Conservation (phyloP, 2,797 vertebrate genomes). For the Bradypodion pumilum region DNA sequence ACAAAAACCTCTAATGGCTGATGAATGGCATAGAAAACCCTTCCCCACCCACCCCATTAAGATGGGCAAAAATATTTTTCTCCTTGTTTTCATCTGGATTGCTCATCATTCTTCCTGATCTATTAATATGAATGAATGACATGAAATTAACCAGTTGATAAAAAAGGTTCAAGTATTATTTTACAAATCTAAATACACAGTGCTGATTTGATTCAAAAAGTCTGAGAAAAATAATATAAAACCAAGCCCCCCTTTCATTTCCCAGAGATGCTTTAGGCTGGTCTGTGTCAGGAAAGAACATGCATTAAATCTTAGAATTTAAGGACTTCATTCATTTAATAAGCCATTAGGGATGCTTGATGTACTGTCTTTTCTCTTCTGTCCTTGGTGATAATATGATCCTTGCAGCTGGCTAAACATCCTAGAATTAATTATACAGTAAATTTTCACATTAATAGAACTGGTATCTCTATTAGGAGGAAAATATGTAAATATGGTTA, state of each 20-base stretch:
- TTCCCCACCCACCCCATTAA: neutral
- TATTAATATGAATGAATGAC: slow-evolving; percentile 15
- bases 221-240: slow-evolving; percentile 42
- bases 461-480: slow-evolving; percentile 17
- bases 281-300: neutral
- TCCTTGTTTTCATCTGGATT: neutral
- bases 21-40: neutral
- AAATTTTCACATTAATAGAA: slow-evolving; percentile 40
- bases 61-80: neutral
- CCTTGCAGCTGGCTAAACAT: slow-evolving; percentile 47
- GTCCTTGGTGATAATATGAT: slow-evolving; percentile 24
- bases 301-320: slow-evolving; percentile 14
- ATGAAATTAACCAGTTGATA: slow-evolving; percentile 19
- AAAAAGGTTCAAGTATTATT: neutral
- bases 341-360: slow-evolving; percentile 23
- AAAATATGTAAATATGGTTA: slow-evolving; percentile 18
- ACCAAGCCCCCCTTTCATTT: slow-evolving; percentile 5
- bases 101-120: neutral
- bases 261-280: neutral
- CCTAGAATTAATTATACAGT: slow-evolving; percentile 53
- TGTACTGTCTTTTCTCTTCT: slow-evolving; percentile 39
- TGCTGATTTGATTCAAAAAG: neutral
- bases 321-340: slow-evolving; percentile 24
- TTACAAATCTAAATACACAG: slow-evolving; percentile 5
- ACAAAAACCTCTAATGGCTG: slow-evolving; percentile 15